phyloP scores from a whole-genome alignment of 2,888 invertebrate genomes.

The Machimus atricapillus region DNA sequence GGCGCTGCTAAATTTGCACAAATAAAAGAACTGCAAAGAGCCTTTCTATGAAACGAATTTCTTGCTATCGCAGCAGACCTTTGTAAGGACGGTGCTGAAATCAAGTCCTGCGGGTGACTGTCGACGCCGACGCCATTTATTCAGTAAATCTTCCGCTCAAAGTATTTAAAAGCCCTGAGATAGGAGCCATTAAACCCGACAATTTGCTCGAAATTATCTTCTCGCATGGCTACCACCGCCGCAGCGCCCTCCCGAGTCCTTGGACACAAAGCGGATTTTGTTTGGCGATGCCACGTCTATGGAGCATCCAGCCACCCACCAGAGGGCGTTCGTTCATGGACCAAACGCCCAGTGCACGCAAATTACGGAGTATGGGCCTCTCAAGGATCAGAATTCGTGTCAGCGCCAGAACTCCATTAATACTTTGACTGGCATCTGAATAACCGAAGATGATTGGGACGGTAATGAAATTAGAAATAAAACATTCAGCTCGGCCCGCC shows the following conservation, averaged over 20 bases:
- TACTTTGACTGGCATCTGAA: conserved; percentile 17
- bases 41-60: not conserved
- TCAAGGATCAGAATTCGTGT: not conserved
- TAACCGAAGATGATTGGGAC: not conserved
- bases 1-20: not conserved
- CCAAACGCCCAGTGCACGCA: not conserved
- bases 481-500: not conserved
- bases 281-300: not conserved
- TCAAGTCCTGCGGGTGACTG: conserved; percentile 4
- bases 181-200: conserved; percentile 2
- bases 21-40: not conserved
- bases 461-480: conserved; percentile 7
- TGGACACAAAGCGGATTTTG: not conserved
- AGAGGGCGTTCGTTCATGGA: not conserved
- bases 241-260: not conserved
- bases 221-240: not conserved
- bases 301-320: not conserved
- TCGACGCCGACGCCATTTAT: not conserved
- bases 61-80: not conserved
- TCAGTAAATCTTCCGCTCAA: not conserved
- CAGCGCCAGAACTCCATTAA: conserved; percentile 10
- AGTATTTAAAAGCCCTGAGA: not conserved
- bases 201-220: conserved; percentile 17
- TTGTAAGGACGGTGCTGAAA: not conserved
- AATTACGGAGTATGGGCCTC: not conserved